A percentile compares a stretch with the other conserved stretches of the same genome.
Evolutionary conservation across 2,113 vertebrate genomes (phyloP).

Genomic region (Cercocebus atys): DNA sequence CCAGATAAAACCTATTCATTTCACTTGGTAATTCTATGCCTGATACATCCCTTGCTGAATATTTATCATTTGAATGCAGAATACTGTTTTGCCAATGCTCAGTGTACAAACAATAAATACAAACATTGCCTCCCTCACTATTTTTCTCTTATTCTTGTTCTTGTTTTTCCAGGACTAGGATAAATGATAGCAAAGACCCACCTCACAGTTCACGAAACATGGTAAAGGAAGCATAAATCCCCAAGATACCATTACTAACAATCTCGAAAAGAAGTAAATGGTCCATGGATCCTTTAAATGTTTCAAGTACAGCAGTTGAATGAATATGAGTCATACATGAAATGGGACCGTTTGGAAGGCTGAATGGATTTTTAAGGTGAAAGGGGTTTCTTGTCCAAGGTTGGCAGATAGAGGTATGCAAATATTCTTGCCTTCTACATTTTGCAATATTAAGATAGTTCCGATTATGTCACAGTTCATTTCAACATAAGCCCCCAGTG

Average conservation of each 20-base stretch:
- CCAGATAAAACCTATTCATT: constrained; percentile 52
- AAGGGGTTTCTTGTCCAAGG: constrained; percentile 47
- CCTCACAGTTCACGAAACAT: constrained; percentile 63
- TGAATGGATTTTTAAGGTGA: constrained; percentile 58
- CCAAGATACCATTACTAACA: constrained; percentile 71
- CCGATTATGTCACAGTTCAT: constrained; percentile 68
- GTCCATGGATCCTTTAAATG: constrained; percentile 73
- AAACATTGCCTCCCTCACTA: constrained; percentile 14
- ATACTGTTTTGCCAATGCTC: constrained; percentile 47
- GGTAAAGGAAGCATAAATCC: constrained; percentile 79
- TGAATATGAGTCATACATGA: constrained; percentile 71
- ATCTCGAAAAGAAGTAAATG: constrained; percentile 77
- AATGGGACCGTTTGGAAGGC: constrained; percentile 64
- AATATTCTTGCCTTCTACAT: background rate
- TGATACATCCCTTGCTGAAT: constrained; percentile 44
- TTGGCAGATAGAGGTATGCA: constrained; percentile 12
- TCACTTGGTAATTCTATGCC: constrained; percentile 42
- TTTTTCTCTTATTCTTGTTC: constrained; percentile 56
- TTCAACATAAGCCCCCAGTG: constrained; percentile 52
- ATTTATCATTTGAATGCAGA: constrained; percentile 54
- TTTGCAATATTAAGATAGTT: constrained; percentile 58
- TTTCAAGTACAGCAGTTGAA: constrained; percentile 71
- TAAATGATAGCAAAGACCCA: constrained; percentile 76
- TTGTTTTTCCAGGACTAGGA: constrained; percentile 56
- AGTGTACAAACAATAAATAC: constrained; percentile 55